Base-by-base conservation (phyloP, 2,888 invertebrate genomes). In the Torymus auratus region DNA sequence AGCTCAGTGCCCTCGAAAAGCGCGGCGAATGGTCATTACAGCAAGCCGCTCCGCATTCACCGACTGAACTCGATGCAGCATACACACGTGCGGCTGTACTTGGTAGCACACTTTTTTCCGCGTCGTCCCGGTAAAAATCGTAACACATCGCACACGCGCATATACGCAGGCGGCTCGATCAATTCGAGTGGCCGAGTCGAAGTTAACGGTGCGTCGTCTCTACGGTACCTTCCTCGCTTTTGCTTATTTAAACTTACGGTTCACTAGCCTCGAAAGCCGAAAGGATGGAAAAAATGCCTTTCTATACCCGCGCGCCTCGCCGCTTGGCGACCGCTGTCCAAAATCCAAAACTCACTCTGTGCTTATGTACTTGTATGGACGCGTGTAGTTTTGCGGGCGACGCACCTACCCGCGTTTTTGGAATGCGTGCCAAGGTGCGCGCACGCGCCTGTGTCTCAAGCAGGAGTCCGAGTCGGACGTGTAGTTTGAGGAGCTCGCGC, bases 181-280 rank as follows among this genome's bases (percentile, higher is more conserved):
- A 77, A 82, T 82, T 80, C 82, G 61, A 82, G 82, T 82, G 76
- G 20, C 41, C 62, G 62, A 56, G 67, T 80, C 78, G 82, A 74
- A 78, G 82, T 74, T 74, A 82, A 82, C 82, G 82, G 82, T 82
- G 75, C 60, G 75, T 78, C 82, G 75, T 78, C 28, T 28, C 82
- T 79, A 82, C 82, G 82, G 82, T 82, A 82, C 76, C 75, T 82
- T 75, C 60, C 75, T 76, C 15, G 79, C 71, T 82, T 80, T 80
- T 82, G 77, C 82, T 82, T 70, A 77, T 62, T 82, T 55, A 74
- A 82, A 80, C 82, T 80, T 82, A 82, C 82, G 82, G 82, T 82
- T 82, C 78, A 82, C 80, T 80, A 82, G 78, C 82, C 80, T 80
- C 80, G 74, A 82, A 82, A 82, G 70, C 68, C 68, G 23, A 64